These are phyloP conservation scores for Cyrtorhinus lividipennis DNA, from an alignment of 1,140 invertebrate genomes.

Conservation along the genomic window DNA sequence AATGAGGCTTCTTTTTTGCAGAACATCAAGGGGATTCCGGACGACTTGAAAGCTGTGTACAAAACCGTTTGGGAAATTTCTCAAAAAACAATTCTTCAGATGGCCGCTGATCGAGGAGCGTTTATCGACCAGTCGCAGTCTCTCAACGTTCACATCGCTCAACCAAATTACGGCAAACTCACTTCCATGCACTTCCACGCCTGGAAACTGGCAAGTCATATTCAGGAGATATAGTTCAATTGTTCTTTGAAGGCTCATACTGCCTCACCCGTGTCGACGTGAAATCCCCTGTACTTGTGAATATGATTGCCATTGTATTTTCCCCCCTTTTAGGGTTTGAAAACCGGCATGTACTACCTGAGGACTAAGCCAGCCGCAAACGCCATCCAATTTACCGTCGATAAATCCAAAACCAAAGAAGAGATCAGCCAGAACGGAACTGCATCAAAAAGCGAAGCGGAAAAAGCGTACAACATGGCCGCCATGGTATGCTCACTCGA, in stretches of 20 bases:
- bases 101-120: slow-evolving; percentile 94
- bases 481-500: slow-evolving; percentile 72
- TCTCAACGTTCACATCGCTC: slow-evolving; percentile 90
- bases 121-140: slow-evolving; percentile 99
- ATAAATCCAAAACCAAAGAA: slow-evolving; percentile 54
- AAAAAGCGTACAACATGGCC: slow-evolving; percentile 42
- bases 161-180: slow-evolving; percentile 83
- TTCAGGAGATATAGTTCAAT: too few relatives aligned
- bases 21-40: slow-evolving; percentile 74
- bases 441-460: slow-evolving; percentile 22
- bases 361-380: slow-evolving; percentile 91
- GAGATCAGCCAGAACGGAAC: background rate
- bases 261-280: too few relatives aligned
- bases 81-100: slow-evolving; percentile 85
- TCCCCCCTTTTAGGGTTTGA: slow-evolving; percentile 76
- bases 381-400: slow-evolving; percentile 95
- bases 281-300: too few relatives aligned
- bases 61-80: slow-evolving; percentile 99
- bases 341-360: slow-evolving; percentile 99
- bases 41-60: slow-evolving; percentile 79
- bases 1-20: slow-evolving; percentile 33
- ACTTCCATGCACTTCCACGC: slow-evolving; percentile 98
- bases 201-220: slow-evolving; percentile 74
- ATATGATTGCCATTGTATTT: slow-evolving; percentile 21
- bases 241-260: slow-evolving; percentile 11